Evolutionary conservation across 2,113 vertebrate species (phyloP), one percentile per base, ranked within the genome.

Genomic region (Dicerorhinus sumatrensis): DNA sequence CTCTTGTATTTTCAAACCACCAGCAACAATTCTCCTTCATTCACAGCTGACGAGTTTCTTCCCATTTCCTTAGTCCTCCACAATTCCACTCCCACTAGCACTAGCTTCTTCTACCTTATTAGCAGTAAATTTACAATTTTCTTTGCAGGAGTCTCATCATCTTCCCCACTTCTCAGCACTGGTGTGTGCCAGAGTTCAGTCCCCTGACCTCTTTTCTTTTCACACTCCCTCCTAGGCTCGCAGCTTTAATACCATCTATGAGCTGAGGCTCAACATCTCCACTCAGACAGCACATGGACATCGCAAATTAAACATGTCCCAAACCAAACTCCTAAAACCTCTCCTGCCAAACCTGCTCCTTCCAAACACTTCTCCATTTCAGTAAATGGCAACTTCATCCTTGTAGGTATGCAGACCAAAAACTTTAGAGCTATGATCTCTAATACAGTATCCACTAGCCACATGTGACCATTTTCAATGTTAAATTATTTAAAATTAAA

Each of bases 241-340:
- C 0, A 6, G 67, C 75, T 70, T 4, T 13, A 60, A 62, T 1
- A 6, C 23, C 3, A 58, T 5, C 29, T 27, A 6, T 0, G 7
- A 39, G 23, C n/a, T 5, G 25, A 20, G 54, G 54, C 31, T 23
- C 7, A 13, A 8, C 0, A 3, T 39, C 36, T 42, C 21, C 21
- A 42, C 83, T 46, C 4, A 10, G 39, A 39, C 31, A 79, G 11
- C 36, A 25, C 72, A 12, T 1, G 5, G 31, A 21, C 9, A 3
- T n/a, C 9, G 10, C 36, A 51, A 33, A 21, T 0, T 23, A 8
- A 60, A 63, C 6, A 33, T 0, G 1, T 25, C 56, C 58, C 33
- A 27, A 63, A 12, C n/a, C n/a, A 56, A 77, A 83, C 76, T 39
- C 86, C n/a, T 48, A 18, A 54, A 54, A 4, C 46, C 77, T 54